Conservation (phyloP, 2,888 invertebrate genomes). For the Gymnosoma rotundatum region DNA sequence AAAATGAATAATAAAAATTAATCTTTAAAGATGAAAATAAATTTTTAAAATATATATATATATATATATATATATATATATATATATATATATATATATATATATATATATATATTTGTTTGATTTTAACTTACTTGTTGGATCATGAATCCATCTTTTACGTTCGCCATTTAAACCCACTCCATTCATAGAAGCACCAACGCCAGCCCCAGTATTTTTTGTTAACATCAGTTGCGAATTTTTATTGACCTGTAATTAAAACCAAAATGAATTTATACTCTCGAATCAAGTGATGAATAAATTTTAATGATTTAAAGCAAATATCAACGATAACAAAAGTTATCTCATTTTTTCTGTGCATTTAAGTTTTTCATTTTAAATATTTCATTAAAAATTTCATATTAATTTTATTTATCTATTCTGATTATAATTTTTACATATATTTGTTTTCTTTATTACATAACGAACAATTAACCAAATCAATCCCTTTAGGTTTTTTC, state of each 20-base stretch:
- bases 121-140: conserved; percentile 86
- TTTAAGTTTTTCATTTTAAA: not conserved
- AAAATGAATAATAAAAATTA: too few species aligned
- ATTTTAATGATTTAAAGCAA: conserved; percentile 34
- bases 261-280: conserved; percentile 8
- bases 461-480: too few species aligned
- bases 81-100: too few species aligned
- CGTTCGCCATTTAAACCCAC: conserved; percentile 83
- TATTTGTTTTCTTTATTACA: not conserved
- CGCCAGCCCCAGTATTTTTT: conserved; percentile 63
- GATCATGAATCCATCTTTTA: conserved; percentile 90
- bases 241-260: conserved; percentile 78
- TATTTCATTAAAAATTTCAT: too few species aligned
- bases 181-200: conserved; percentile 19
- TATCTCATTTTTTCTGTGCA: not conserved
- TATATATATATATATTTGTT: too few species aligned
- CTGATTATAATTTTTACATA: not conserved
- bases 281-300: conserved; percentile 44
- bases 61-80: too few species aligned
- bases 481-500: not conserved
- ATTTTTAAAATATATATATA: too few species aligned
- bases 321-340: not conserved
- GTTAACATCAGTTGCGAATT: conserved; percentile 77
- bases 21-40: too few species aligned
- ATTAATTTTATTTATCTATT: not conserved